These are phyloP conservation scores for Sebastes oblongus DNA, from an alignment of 2,797 vertebrate genomes.

Conservation along the genomic window DNA sequence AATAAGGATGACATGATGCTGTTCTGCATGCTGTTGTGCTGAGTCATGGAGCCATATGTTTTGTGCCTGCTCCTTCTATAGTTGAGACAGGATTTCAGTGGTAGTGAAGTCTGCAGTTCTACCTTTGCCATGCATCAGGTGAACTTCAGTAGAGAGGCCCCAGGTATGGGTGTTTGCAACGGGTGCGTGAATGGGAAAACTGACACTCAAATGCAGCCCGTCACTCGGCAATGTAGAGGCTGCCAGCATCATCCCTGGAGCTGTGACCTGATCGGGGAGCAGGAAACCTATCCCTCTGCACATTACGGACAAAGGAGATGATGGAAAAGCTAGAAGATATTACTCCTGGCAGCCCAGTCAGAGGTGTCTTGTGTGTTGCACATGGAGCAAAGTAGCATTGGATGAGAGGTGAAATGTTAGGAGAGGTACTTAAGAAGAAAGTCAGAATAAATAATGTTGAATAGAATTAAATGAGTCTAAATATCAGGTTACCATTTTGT, in stretches of 20 bases:
- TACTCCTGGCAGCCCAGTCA: background rate
- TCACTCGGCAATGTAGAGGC: background rate
- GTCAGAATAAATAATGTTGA: background rate
- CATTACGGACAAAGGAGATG: slow-evolving; percentile 15
- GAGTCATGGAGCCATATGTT: background rate
- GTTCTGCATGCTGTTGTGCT: background rate
- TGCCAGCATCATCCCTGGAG: slow-evolving; percentile 10
- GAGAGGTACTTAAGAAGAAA: background rate
- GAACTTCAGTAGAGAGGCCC: background rate
- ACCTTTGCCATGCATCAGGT: background rate
- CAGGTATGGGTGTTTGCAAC: background rate
- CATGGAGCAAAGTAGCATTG: background rate
- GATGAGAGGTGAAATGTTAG: background rate
- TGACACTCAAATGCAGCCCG: slow-evolving; percentile 6
- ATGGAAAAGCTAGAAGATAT: slow-evolving; percentile 10
- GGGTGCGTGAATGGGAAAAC: background rate
- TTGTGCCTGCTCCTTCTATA: background rate
- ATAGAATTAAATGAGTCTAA: background rate
- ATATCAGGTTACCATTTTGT: background rate
- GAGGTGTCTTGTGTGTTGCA: background rate
- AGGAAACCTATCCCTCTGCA: slow-evolving; percentile 9
- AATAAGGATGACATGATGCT: background rate
- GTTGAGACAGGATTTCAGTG: background rate
- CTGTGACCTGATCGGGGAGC: slow-evolving; percentile 9
- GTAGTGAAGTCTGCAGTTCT: background rate